Conservation (phyloP, 1,140 invertebrate species). For the Odontomachus brunneus region DNA sequence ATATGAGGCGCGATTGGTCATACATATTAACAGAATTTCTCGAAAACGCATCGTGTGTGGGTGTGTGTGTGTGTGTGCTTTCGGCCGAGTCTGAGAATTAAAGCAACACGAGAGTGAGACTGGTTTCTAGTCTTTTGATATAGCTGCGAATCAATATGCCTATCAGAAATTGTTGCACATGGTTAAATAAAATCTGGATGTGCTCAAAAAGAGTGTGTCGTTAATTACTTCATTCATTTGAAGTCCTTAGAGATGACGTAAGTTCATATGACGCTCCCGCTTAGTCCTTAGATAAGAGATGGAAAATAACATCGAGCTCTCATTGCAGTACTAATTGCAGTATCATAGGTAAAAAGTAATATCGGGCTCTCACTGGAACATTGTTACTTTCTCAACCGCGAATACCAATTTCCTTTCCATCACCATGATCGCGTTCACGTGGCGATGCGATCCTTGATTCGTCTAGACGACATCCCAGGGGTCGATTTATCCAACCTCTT, state of each 20-base stretch:
- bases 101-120: conserved; percentile 52
- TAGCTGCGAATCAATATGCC: conserved; percentile 65
- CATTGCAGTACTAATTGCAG: too few relatives aligned
- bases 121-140: conserved; percentile 79
- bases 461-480: too few relatives aligned
- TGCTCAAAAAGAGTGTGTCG: conserved; percentile 56
- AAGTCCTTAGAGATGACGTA: not conserved
- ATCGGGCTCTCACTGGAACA: too few relatives aligned
- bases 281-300: too few relatives aligned
- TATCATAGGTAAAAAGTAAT: too few relatives aligned
- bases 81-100: conserved; percentile 28
- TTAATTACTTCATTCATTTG: conserved; percentile 8
- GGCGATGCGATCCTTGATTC: too few relatives aligned
- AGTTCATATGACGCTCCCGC: too few relatives aligned
- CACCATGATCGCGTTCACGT: too few relatives aligned
- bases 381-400: too few relatives aligned
- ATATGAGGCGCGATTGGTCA: not conserved
- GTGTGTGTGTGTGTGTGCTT: conserved; percentile 16
- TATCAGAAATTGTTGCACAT: conserved; percentile 66
- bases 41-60: not conserved
- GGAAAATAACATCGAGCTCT: too few relatives aligned
- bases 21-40: not conserved
- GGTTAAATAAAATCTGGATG: conserved; percentile 74
- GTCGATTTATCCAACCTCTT: too few relatives aligned
- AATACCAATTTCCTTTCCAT: too few relatives aligned